Percentiles rank a stretch among this genome's conserved stretches.
phyloP scores from a whole-genome alignment of 2,113 vertebrate genomes.

The Mixornis gularis region DNA sequence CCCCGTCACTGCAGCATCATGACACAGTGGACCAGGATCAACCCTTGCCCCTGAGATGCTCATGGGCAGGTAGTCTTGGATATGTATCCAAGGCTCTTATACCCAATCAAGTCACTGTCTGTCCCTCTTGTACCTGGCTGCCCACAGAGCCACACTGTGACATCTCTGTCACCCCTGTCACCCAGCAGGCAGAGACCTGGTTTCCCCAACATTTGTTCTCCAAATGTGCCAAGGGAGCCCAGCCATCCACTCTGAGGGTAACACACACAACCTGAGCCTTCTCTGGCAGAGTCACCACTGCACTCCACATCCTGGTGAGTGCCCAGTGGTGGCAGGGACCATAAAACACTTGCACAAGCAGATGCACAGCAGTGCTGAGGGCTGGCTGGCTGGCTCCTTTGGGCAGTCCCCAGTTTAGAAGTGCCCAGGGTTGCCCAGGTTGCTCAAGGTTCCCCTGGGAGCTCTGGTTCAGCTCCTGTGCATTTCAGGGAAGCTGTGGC shows the following conservation, averaged over 20 bases:
- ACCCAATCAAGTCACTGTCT: background rate
- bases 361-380: rapidly evolving
- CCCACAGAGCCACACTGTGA: rapidly evolving
- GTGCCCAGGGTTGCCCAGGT: rapidly evolving
- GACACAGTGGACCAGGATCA: background rate
- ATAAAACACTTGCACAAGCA: background rate
- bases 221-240: background rate
- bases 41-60: background rate
- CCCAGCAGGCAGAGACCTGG: rapidly evolving
- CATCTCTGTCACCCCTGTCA: background rate
- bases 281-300: background rate
- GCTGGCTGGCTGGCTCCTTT: background rate
- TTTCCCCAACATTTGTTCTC: background rate
- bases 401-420: background rate
- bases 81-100: background rate
- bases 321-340: background rate
- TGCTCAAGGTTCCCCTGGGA: background rate
- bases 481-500: background rate
- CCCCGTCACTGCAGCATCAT: rapidly evolving
- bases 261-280: background rate
- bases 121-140: background rate
- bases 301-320: rapidly evolving
- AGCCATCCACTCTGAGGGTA: rapidly evolving
- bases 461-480: background rate
- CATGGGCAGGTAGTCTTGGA: rapidly evolving